Evolutionary conservation across 2,113 vertebrate genomes (phyloP), one percentile per base, ranked within the genome.

Genomic region (Pseudopipra pipra): DNA sequence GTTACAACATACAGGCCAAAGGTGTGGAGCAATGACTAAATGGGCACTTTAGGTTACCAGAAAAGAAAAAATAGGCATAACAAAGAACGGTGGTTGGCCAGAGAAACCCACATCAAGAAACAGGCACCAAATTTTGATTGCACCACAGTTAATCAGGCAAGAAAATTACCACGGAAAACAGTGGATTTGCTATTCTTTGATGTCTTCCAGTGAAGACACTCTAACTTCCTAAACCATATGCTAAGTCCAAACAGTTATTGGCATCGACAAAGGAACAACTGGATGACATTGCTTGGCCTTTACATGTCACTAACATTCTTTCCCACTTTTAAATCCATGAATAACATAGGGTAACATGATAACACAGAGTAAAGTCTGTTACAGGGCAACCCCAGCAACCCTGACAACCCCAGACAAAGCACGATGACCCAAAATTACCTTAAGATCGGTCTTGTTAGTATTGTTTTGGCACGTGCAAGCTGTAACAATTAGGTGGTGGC

Each of bases 391-490:
- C 12, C n/a, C 73, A 77, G 27, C 27, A 55, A 93, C 47, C 61
- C 85, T 66, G 41, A 55, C 10, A 81, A 80, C 21, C 54, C 35
- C 46, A 8, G 71, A 81, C 6, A 37, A 41, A 71, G 23, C 9
- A 33, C 4, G 23, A 71, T 6, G 27, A 51, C 17, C 19, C 54
- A 47, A 78, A 85, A 78, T 24, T 89, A 66, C 98, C 98, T 98
- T 98, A 68, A 97, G 92, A 98, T 99, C 98, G 8, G 98, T 98
- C 95, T 98, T 99, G 68, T 97, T 95, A 1, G 97, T 80, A 90
- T 99, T 99, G 97, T 99, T 99, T 98, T 99, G 99, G 97, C 98
- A 99, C 21, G 99, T 99, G 97, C 99, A 99, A 82, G 98, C 98
- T 18, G 99, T 99, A 70, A 99, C 99, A 43, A 99, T 99, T 4